These are phyloP conservation scores for Gymnothorax reevesii DNA, from an alignment of 2,797 vertebrate genomes.

Conservation along the genomic window DNA sequence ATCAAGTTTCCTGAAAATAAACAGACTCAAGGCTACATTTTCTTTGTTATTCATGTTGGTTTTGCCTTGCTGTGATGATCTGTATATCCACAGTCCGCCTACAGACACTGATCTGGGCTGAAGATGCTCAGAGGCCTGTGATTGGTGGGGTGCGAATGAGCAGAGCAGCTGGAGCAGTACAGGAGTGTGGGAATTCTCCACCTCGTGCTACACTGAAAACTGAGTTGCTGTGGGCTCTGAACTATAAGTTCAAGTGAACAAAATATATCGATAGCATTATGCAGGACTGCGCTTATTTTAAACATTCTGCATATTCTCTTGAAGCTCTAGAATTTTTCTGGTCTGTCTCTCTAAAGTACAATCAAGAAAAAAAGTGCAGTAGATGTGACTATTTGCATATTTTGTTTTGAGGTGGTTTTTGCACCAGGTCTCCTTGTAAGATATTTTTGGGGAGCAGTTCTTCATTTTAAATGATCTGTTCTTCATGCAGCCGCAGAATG, in stretches of 20 bases:
- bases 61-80: neutral
- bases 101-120: neutral
- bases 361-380: neutral
- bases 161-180: neutral
- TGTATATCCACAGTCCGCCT: neutral
- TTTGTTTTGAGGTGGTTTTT: neutral
- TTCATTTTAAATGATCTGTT: neutral
- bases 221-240: neutral
- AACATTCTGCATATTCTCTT: neutral
- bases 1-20: neutral
- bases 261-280: neutral
- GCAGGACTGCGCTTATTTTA: neutral
- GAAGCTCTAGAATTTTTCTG: neutral
- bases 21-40: neutral
- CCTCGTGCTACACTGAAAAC: neutral
- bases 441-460: neutral
- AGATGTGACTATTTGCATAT: neutral
- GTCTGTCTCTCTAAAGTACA: neutral
- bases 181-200: neutral
- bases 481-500: neutral
- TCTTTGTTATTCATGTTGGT: neutral
- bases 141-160: neutral
- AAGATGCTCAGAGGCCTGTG: neutral
- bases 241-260: no score
- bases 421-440: neutral